A percentile compares a stretch with the other conserved stretches of the same genome.
Conservation (phyloP, 2,797 vertebrate genomes). For the Sebastes iracundus region DNA sequence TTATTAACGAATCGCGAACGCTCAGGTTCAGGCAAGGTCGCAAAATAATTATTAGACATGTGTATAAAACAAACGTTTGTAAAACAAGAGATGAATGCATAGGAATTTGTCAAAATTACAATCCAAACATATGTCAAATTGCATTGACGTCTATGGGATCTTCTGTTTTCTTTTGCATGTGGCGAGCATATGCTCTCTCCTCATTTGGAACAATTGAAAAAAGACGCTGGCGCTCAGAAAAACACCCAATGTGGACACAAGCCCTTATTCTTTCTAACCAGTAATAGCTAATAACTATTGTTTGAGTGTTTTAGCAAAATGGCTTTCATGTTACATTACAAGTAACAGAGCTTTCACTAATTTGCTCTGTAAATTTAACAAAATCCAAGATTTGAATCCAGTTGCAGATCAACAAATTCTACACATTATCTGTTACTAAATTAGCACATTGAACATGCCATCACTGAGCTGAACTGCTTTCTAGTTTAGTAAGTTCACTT, state of each 20-base stretch:
- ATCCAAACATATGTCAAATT: too few species aligned
- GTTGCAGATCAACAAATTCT: slow-evolving; percentile 1
- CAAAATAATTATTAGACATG: too few species aligned
- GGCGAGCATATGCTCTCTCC: not conserved
- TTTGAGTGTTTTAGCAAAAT: not conserved
- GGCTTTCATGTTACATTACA: not conserved
- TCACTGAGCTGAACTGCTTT: not conserved
- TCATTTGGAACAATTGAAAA: not conserved
- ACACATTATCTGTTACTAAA: not conserved
- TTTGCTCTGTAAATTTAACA: too few species aligned
- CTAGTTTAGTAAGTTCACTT: not conserved
- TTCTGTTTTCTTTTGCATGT: not conserved
- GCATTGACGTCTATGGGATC: not conserved
- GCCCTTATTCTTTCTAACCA: not conserved
- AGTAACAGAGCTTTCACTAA: not conserved
- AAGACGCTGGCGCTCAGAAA: not conserved
- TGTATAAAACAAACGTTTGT: too few species aligned
- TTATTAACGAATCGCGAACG: too few species aligned
- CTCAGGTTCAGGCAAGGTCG: too few species aligned
- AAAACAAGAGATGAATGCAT: too few species aligned
- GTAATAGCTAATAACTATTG: not conserved
- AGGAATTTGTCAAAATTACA: too few species aligned
- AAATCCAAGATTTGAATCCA: not conserved
- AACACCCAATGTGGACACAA: not conserved
- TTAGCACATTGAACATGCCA: not conserved